phyloP scores from a whole-genome alignment of 2,888 invertebrate species.

The Atrina japonica region DNA sequence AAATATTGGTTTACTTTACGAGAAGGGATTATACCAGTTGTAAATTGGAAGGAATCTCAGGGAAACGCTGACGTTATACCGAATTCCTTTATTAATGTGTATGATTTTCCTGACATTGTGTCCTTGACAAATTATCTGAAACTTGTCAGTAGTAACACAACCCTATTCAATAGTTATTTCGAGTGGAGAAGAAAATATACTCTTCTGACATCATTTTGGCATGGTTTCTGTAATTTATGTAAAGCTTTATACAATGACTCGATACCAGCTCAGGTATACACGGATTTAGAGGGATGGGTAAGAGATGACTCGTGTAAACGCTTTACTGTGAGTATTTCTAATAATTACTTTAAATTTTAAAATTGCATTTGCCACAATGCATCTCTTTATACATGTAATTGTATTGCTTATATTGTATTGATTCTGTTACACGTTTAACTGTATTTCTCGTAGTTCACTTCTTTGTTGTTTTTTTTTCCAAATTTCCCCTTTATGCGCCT shows the following conservation, averaged over 20 bases:
- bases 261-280: conserved; percentile 49
- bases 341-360: too few species aligned
- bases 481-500: too few species aligned
- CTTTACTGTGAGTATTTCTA: conserved; percentile 48
- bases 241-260: conserved; percentile 57
- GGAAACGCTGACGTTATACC: conserved; percentile 32
- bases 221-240: conserved; percentile 59
- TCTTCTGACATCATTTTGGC: conserved; percentile 36
- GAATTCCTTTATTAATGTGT: conserved; percentile 54
- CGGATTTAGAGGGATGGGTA: conserved; percentile 56
- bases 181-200: conserved; percentile 54
- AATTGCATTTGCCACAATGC: too few species aligned
- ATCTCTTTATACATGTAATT: too few species aligned
- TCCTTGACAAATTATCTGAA: conserved; percentile 50
- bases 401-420: too few species aligned
- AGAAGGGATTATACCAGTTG: conserved; percentile 64
- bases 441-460: too few species aligned
- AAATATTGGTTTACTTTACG: conserved; percentile 64
- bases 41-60: conserved; percentile 57
- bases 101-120: conserved; percentile 51
- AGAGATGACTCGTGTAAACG: conserved; percentile 51
- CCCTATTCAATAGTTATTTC: conserved; percentile 64
- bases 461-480: too few species aligned
- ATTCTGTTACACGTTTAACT: too few species aligned
- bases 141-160: conserved; percentile 52